These are phyloP conservation scores for Dasypolia templi DNA, from an alignment of 2,888 invertebrate genomes.

Conservation along the genomic window DNA sequence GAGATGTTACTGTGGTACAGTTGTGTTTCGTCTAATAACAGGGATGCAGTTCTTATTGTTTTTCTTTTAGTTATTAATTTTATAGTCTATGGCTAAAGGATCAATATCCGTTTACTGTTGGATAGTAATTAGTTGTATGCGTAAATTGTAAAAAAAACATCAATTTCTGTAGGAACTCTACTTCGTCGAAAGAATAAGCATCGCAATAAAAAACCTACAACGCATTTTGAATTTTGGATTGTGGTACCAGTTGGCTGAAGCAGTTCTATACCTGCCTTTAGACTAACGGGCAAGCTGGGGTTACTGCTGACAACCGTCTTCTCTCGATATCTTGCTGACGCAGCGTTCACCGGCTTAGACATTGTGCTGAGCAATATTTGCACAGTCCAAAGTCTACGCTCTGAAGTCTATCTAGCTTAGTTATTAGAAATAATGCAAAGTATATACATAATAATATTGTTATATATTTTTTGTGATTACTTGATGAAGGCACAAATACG, in stretches of 20 bases:
- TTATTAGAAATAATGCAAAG: background rate
- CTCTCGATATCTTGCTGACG: slow-evolving; percentile 12
- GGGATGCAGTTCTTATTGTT: background rate
- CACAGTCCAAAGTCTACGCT: background rate
- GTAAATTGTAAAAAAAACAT: background rate
- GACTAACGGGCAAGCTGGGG: background rate
- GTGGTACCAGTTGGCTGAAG: background rate
- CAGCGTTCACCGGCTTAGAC: slow-evolving; percentile 3
- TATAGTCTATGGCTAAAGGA: background rate
- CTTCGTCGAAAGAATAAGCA: background rate
- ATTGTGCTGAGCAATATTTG: slow-evolving; percentile 10
- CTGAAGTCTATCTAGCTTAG: background rate
- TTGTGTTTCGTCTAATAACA: slow-evolving; percentile 6
- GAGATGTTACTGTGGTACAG: background rate
- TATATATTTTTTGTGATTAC: background rate
- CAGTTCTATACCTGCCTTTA: background rate
- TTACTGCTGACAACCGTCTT: background rate
- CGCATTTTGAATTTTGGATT: background rate
- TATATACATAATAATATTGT: background rate
- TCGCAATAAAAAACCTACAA: background rate
- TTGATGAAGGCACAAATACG: background rate
- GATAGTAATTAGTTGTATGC: background rate
- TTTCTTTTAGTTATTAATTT: background rate
- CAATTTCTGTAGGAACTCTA: background rate
- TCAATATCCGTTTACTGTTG: background rate